Percentiles rank a stretch among this genome's conserved stretches.
These are phyloP conservation scores for Carabus problematicus DNA, from an alignment of 2,888 invertebrate genomes.

Conservation along the genomic window DNA sequence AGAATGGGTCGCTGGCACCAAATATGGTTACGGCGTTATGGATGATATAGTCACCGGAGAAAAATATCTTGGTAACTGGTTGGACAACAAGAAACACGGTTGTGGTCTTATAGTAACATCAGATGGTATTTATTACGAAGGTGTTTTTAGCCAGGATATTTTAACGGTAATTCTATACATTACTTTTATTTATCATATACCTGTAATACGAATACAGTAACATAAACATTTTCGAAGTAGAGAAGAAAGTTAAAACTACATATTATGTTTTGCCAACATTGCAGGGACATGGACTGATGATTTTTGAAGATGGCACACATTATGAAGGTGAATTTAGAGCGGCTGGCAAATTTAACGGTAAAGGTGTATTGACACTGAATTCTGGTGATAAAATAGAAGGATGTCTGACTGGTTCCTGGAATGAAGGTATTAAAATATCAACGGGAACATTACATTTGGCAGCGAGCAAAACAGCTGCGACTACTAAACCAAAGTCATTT, in stretches of 20 bases:
- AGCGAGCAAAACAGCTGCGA: constrained; percentile 63
- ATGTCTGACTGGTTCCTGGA: constrained; percentile 75
- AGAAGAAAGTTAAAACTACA: not conserved
- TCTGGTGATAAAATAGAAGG: constrained; percentile 80
- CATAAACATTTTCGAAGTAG: constrained; percentile 1
- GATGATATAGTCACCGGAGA: constrained; percentile 86
- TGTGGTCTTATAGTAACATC: constrained; percentile 86
- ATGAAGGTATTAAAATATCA: constrained; percentile 78
- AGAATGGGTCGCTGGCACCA: constrained; percentile 80
- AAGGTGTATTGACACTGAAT: constrained; percentile 81
- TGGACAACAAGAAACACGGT: constrained; percentile 83
- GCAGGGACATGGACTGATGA: constrained; percentile 87
- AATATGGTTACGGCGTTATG: constrained; percentile 88
- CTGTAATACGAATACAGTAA: not conserved
- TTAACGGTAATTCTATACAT: constrained; percentile 67
- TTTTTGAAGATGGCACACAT: constrained; percentile 86
- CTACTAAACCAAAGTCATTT: constrained; percentile 61
- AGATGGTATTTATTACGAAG: constrained; percentile 92
- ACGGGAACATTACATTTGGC: constrained; percentile 75
- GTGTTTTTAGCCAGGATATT: constrained; percentile 80
- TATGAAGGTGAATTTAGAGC: constrained; percentile 89
- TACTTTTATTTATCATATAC: constrained; percentile 27
- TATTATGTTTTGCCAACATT: constrained; percentile 42
- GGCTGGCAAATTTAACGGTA: constrained; percentile 80
- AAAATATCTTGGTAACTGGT: constrained; percentile 91